Evolutionary conservation across 2,113 vertebrate species (phyloP).

Genomic region (Phocoena sinus): DNA sequence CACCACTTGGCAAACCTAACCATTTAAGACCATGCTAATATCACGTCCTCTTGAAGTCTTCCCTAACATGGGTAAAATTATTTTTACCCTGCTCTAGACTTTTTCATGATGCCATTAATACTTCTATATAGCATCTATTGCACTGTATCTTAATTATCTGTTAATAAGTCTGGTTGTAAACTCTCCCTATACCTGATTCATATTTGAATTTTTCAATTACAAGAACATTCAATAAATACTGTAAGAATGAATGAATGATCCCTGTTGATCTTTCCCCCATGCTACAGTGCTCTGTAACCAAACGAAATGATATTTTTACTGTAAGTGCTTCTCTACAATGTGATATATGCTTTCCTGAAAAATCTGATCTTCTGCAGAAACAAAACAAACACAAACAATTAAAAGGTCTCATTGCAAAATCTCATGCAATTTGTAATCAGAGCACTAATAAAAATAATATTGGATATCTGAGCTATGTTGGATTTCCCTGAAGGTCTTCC

Average conservation of each 20-base stretch:
- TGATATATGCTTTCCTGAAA: not conserved
- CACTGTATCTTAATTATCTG: not conserved
- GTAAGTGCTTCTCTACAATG: not conserved
- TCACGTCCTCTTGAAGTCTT: not conserved
- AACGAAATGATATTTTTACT: conserved; percentile 17
- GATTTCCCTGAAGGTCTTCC: not conserved
- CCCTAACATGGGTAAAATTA: not conserved
- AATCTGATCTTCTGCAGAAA: not conserved
- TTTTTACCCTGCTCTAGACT: not conserved
- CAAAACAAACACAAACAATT: not conserved
- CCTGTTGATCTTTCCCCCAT: not conserved
- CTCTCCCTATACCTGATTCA: not conserved
- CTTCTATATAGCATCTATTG: not conserved
- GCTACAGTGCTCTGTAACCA: not conserved
- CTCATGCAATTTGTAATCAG: not conserved
- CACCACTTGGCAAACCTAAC: not conserved
- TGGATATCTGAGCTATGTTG: not conserved
- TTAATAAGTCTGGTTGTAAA: not conserved
- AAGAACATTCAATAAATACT: not conserved
- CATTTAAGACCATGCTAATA: not conserved
- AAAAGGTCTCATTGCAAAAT: not conserved
- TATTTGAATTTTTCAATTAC: not conserved
- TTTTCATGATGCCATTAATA: not conserved
- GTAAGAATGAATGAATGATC: conserved; percentile 8
- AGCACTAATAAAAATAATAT: not conserved